Conservation (phyloP, 2,113 vertebrate genomes). For the Menura novaehollandiae region DNA sequence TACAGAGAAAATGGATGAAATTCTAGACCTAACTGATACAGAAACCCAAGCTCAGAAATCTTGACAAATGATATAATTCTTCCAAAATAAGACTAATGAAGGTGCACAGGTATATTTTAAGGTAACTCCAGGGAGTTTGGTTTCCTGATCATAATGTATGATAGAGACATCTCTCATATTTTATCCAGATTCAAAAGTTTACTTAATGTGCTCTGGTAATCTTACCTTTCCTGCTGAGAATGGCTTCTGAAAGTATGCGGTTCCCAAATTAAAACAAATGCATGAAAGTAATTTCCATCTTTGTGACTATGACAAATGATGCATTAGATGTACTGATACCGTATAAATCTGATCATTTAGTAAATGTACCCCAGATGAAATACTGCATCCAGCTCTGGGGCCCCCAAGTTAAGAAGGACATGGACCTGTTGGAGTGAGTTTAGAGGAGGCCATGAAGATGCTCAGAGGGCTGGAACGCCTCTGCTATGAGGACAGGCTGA, state of each 20-base stretch:
- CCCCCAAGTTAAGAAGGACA: not conserved
- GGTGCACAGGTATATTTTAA: not conserved
- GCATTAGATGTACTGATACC: not conserved
- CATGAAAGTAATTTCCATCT: not conserved
- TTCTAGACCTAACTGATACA: not conserved
- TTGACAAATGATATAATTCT: not conserved
- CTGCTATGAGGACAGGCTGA: not conserved
- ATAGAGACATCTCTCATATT: not conserved
- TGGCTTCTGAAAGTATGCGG: not conserved
- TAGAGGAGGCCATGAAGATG: not conserved
- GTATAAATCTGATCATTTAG: not conserved
- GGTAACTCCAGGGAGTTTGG: not conserved
- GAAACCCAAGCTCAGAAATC: not conserved
- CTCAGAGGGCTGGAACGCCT: not conserved
- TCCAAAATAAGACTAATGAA: not conserved
- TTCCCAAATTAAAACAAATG: not conserved
- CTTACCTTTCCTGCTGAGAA: not conserved
- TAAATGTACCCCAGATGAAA: not conserved
- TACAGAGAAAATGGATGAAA: not conserved
- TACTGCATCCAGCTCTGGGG: not conserved
- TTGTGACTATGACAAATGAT: not conserved
- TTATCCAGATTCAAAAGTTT: not conserved
- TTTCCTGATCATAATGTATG: not conserved
- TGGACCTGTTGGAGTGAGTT: not conserved
- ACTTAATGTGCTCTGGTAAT: not conserved